Conservation (phyloP, 2,888 invertebrate species). For the Escarpia spicata region DNA sequence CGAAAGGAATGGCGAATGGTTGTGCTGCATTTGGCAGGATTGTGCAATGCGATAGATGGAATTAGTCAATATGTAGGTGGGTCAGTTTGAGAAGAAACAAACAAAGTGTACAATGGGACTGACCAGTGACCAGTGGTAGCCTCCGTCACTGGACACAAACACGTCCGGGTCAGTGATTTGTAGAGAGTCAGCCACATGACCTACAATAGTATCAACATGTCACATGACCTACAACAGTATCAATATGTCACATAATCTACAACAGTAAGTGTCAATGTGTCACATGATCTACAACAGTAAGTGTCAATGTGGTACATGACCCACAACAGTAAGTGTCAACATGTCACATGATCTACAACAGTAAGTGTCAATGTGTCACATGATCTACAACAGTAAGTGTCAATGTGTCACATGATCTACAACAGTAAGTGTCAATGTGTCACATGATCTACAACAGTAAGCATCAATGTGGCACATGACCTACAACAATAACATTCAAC, state of each 20-base stretch:
- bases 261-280: no score
- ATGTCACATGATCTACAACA: no score
- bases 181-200: slow-evolving; percentile 60
- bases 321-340: background rate
- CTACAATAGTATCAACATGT: slow-evolving; percentile 41
- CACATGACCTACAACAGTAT: background rate
- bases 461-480: slow-evolving; percentile 54
- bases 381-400: background rate
- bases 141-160: slow-evolving; percentile 62
- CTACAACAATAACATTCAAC: slow-evolving; percentile 43
- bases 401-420: no score
- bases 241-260: background rate
- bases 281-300: no score
- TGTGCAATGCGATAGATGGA: background rate
- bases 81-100: background rate
- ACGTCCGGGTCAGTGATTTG: slow-evolving; percentile 62
- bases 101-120: slow-evolving; percentile 20
- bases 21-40: background rate
- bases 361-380: no score
- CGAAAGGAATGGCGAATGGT: no score
- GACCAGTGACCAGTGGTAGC: slow-evolving; percentile 58
- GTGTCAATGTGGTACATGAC: no score
- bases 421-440: no score
- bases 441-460: no score
- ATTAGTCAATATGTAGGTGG: background rate